Base-by-base conservation (phyloP, 2,888 invertebrate species). In the Agonum fuliginosum region DNA sequence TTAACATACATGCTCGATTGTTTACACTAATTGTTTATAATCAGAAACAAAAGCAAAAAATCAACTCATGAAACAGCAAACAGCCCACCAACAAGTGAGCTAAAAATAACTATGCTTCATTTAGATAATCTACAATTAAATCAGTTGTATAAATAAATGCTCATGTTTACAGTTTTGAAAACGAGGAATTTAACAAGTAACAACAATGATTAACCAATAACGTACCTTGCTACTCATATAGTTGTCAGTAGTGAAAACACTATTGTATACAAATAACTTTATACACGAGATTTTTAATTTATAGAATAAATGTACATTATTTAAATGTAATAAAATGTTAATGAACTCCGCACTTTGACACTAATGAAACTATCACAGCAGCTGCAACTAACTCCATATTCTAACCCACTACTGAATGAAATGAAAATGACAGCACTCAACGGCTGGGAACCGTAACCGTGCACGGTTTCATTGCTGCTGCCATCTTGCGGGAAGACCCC, bases 291-390 rank as follows among this genome's bases (percentile, higher is more conserved):
- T 20, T 70, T 70, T 70, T 22, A 46, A 43, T 37, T 19, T 70
- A 24, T 27, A 70, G 46, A 46, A 43, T 70, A 48, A 46, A 70
- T 27, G 43, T 70, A 46, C 37, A 70, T 46, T 46, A 46, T 70
- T 70, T 43, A 70, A 70, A 70, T 46, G 48, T 46, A 72, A 72
- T 54, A 10, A 20, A 54, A 72, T 30, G 72, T 72, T 72, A 72
- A 37, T 72, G 46, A 72, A 54, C 72, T 54, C 72, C 72, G 72
- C 41, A 72, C 54, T 72, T 72, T 72, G 72, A 72, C 72, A 72
- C 58, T 72, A 72, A 72, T 72, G 54, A 72, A 19, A 72, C 72
- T 72, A 72, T 58, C 72, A 72, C 72, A 72, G 58, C 72, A 72
- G 34, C 72, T 72, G 72, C 58, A 71, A 72, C 58, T 72, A 54